Base-by-base conservation (phyloP, 2,113 vertebrate species). In the Syrrhaptes paradoxus region DNA sequence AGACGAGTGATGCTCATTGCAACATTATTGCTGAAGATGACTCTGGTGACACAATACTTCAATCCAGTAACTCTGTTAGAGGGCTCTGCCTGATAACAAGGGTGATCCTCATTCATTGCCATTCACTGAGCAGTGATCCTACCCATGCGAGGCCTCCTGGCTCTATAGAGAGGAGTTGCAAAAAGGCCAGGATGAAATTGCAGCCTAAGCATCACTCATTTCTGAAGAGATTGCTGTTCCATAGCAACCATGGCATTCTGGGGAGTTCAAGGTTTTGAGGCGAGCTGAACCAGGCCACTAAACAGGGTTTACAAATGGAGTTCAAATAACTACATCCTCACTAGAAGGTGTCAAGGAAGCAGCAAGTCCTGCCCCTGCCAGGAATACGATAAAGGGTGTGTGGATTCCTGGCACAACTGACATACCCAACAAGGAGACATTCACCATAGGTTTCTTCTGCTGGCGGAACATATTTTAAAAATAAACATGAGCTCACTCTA, bases 401-500 rank as follows among this genome's bases (percentile, higher is more conserved):
- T 58, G 77, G 77, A 84, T 87, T 91, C 86, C 66, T 85, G 90
- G 86, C 77, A 89, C 65, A 75, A 45, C 36, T 75, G 62, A 65
- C 80, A 81, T 96, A 70, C 48, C 76, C 95, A 96, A 78, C 86
- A 89, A 89, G 88, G 90, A 94, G 88, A 96, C 57, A 82, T 89
- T 93, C 90, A 92, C 93, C 92, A 94, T 55, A 54, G 70, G 70
- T 92, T 92, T 93, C 70, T 95, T 68, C 80, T 75, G n/a, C 80
- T 46, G 62, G 70, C 1, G 21, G 77, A 84, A 95, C 57, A 58
- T 32, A 61, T 16, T 89, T 90, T 94, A 91, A 95, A 96, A 95
- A 96, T 96, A 96, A 94, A 85, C 77, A 93, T 89, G 93, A 95
- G 62, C 90, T 96, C 96, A 93, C 74, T 89, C 70, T 52, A 49